Percentiles rank a stretch among this genome's conserved stretches.
phyloP scores from a whole-genome alignment of 2,797 vertebrate species.

The Gallinago stenura region DNA sequence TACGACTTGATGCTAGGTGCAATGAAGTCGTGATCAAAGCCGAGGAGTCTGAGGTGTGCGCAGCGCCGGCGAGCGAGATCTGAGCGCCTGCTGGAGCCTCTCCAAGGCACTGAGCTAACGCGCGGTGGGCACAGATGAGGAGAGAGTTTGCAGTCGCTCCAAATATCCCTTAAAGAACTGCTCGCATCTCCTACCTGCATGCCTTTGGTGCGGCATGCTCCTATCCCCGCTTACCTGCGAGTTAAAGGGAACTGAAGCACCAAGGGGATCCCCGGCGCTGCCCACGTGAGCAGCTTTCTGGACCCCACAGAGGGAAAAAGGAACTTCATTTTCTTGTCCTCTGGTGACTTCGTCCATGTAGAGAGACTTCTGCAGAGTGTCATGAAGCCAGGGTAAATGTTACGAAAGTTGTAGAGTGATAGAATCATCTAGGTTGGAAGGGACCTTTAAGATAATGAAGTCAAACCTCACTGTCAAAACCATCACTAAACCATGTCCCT shows the following conservation, averaged over 20 bases:
- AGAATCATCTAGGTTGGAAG: neutral
- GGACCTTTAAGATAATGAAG: neutral
- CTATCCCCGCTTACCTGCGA: neutral
- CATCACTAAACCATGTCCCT: neutral
- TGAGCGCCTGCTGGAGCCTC: neutral
- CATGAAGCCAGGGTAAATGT: neutral
- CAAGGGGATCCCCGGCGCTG: neutral
- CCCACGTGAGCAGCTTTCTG: fast-evolving
- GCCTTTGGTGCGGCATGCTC: fast-evolving
- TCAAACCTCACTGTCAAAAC: neutral
- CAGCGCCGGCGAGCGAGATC: fast-evolving
- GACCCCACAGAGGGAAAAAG: fast-evolving
- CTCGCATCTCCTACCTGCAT: neutral
- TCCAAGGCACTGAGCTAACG: fast-evolving
- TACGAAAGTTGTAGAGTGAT: neutral
- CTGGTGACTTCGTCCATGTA: neutral
- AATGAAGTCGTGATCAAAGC: neutral
- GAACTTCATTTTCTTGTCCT: neutral
- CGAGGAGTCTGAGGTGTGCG: neutral
- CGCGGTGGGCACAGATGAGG: neutral
- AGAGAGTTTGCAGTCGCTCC: neutral
- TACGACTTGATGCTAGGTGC: neutral
- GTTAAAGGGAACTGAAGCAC: neutral
- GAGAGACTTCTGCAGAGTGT: neutral
- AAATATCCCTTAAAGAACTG: neutral